Base-by-base conservation (phyloP, 2,113 vertebrate species). In the Symphodus melops region DNA sequence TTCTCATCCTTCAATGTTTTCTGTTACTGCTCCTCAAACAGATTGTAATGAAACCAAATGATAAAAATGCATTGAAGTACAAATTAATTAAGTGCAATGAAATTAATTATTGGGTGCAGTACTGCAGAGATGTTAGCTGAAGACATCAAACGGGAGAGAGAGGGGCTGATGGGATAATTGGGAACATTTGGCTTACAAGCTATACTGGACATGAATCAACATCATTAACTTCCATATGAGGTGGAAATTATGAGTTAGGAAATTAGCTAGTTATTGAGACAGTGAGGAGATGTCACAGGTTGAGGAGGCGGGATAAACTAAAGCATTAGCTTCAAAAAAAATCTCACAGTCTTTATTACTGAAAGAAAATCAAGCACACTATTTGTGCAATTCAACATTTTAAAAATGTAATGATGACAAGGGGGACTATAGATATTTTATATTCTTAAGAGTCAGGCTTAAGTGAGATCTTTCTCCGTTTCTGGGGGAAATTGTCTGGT, bases 61-160 rank as follows among this genome's bases (percentile, higher is more conserved):
- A 33, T 5, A 60, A 64, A 79, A 55, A 55, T 76, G 61, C 74
- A 85, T 37, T 79, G 57, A 91, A 85, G 72, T 69, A 44, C 54
- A 61, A 86, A 83, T 80, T 86, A 84, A 86, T 86, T 83, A 84
- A 85, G 49, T n/a, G 68, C 55, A 85, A 60, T 75, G 44, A 77
- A 83, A 89, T 83, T 78, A 68, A 91, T 86, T 73, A 85, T 85
- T 85, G 41, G 23, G n/a, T 63, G 57, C 72, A 76, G 59, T 41
- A 33, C 62, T 75, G 58, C 63, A 74, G 59, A 89, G 66, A 79
- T 82, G 68, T 71, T 86, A 58, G 71, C 66, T 74, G 25, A 59
- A 80, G 72, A 82, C 81, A 83, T 88, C 59, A 91, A 80, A 83
- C 68, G 8, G 20, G 51, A 70, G 59, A 62, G 16, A 8, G 17